Evolutionary conservation across 1,140 invertebrate species (phyloP).

Genomic region (Aporrectodea caliginosa): DNA sequence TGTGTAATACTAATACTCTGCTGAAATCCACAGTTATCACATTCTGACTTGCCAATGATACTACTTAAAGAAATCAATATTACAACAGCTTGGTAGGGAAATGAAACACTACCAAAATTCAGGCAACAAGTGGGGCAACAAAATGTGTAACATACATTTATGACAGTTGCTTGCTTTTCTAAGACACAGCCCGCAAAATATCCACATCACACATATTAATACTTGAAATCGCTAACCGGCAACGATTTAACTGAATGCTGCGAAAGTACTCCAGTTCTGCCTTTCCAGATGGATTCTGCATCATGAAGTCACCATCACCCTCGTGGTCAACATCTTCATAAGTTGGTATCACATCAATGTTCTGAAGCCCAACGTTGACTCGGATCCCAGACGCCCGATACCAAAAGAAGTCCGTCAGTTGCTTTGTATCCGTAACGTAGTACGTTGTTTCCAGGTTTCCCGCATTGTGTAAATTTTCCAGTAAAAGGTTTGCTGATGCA

Average conservation of each 20-base stretch:
- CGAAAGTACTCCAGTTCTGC: background rate
- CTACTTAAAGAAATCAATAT: too few relatives aligned
- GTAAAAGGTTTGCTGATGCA: background rate
- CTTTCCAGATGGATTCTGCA: background rate
- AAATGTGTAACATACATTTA: too few relatives aligned
- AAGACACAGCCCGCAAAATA: too few relatives aligned
- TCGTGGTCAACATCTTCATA: conserved; percentile 43
- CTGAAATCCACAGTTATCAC: too few relatives aligned
- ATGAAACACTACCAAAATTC: too few relatives aligned
- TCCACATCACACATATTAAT: too few relatives aligned
- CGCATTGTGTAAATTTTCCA: conserved; percentile 18
- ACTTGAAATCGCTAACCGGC: background rate
- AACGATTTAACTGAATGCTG: background rate
- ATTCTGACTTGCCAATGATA: too few relatives aligned
- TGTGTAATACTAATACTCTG: too few relatives aligned
- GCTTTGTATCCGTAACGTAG: conserved; percentile 40
- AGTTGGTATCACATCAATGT: conserved; percentile 41
- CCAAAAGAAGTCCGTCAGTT: conserved; percentile 43
- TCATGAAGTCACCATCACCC: conserved; percentile 33
- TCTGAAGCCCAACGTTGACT: conserved; percentile 42
- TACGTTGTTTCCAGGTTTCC: conserved; percentile 10
- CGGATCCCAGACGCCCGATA: conserved; percentile 36
- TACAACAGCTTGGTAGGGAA: too few relatives aligned
- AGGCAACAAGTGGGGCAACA: too few relatives aligned
- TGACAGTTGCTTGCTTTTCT: too few relatives aligned